Percentiles rank a stretch among this genome's conserved stretches.
Conservation (phyloP, 2,888 invertebrate species). For the Sinopyrophorus schimmeli region DNA sequence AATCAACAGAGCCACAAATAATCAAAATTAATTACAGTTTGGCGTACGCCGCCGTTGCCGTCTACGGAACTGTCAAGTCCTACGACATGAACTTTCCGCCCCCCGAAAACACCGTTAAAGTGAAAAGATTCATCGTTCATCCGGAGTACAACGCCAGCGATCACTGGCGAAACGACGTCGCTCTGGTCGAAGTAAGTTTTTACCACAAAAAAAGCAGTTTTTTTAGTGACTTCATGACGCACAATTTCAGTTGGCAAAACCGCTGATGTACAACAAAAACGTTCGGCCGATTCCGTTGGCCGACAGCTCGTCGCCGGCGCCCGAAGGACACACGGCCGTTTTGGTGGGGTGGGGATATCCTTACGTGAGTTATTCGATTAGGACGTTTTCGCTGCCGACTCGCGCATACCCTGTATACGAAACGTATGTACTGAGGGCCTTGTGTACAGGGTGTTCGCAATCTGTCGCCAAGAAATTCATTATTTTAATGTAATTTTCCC, state of each 20-base stretch:
- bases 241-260: constrained; percentile 12
- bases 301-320: not conserved
- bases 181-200: constrained; percentile 32
- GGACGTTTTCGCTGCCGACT: too few relatives aligned
- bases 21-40: constrained; percentile 6
- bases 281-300: constrained; percentile 29
- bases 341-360: constrained; percentile 52
- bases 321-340: constrained; percentile 37
- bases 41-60: constrained; percentile 17
- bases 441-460: too few relatives aligned
- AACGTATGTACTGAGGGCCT: too few relatives aligned
- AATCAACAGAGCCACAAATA: too few relatives aligned
- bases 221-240: not conserved
- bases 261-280: constrained; percentile 9
- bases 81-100: constrained; percentile 23
- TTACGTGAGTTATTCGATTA: too few relatives aligned
- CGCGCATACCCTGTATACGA: too few relatives aligned
- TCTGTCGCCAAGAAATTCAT: too few relatives aligned
- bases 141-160: constrained; percentile 25
- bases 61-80: constrained; percentile 29
- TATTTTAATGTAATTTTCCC: too few relatives aligned
- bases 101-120: constrained; percentile 8
- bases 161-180: constrained; percentile 34
- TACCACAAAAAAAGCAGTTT: not conserved
- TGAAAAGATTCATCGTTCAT: constrained; percentile 25